phyloP scores from a whole-genome alignment of 2,888 invertebrate genomes.

The Augiades crinisus region DNA sequence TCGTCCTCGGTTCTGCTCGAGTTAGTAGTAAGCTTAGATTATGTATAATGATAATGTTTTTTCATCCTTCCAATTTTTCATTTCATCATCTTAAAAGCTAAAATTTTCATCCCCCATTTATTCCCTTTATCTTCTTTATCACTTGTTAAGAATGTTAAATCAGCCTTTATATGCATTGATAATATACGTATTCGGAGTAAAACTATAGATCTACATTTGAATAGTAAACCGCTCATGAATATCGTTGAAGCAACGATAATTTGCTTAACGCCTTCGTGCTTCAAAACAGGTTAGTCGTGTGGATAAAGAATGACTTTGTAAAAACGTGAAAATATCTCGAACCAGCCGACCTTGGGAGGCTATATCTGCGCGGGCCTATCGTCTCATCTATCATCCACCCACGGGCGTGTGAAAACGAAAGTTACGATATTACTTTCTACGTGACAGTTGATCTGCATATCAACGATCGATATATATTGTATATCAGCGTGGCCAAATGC shows the following conservation, averaged over 20 bases:
- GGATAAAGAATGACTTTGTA: constrained; percentile 35
- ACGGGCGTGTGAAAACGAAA: constrained; percentile 44
- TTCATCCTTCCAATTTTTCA: too few relatives aligned
- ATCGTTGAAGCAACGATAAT: not conserved
- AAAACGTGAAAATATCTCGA: constrained; percentile 44
- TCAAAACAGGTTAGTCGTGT: constrained; percentile 16
- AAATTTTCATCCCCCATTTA: too few relatives aligned
- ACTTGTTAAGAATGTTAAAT: too few relatives aligned
- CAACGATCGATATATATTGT: not conserved
- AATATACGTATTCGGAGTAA: too few relatives aligned
- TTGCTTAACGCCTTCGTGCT: constrained; percentile 8
- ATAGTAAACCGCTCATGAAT: not conserved
- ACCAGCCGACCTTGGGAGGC: constrained; percentile 50
- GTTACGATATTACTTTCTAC: constrained; percentile 32
- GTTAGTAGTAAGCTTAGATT: too few relatives aligned
- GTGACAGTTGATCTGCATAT: constrained; percentile 20
- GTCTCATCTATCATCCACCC: constrained; percentile 27
- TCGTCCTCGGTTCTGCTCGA: too few relatives aligned
- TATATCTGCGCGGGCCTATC: constrained; percentile 34
- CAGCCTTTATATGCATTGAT: too few relatives aligned
- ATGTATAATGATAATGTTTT: too few relatives aligned
- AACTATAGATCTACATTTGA: not conserved
- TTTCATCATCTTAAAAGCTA: too few relatives aligned
- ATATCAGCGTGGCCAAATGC: constrained; percentile 1
- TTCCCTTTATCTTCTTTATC: too few relatives aligned